Evolutionary conservation across 2,888 invertebrate genomes (phyloP), one percentile per base, ranked within the genome.

Genomic region (Megamerina dolium): DNA sequence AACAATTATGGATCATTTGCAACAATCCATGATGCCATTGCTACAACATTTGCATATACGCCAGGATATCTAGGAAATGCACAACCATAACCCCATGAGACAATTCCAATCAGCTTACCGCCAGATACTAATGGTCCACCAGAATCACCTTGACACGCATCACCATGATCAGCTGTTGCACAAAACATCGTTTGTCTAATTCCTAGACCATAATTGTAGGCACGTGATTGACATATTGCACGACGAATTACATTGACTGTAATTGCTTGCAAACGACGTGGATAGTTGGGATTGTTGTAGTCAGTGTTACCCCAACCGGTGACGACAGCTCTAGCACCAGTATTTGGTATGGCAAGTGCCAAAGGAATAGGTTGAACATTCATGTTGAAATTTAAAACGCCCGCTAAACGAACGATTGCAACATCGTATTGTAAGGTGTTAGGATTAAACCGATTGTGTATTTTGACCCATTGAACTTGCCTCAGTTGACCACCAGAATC

Each of bases 361-460:
- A 79, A 58, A 5, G 57, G 46, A 12, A 78, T 70, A 1, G 70
- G 55, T n/a, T 64, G 61, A 0, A 75, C 69, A 2, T 52, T 61
- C 0, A 69, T 58, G 40, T 53, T 66, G 34, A 70, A 73, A 5
- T 23, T 8, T 10, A 23, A 23, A 6, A 23, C 10, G 10, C 8
- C 10, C 10, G 10, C 8, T 23, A 23, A 23, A 23, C 23, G 23
- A 8, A 23, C 23, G 10, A 23, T 10, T 23, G 23, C 23, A 8
- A 23, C 23, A 23, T 23, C 23, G 10, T 23, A 8, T 45, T 77
- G 75, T 68, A 74, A 74, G 19, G 67, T 63, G 0, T 46, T 45
- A 16, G 58, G 65, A 14, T 65, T 65, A 51, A 75, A 80, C 3
- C 63, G 57, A 2, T 73, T 70, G 48, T 80, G 75, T 41, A 42